phyloP scores from a whole-genome alignment of 2,113 vertebrate genomes.

The Salminus brasiliensis region DNA sequence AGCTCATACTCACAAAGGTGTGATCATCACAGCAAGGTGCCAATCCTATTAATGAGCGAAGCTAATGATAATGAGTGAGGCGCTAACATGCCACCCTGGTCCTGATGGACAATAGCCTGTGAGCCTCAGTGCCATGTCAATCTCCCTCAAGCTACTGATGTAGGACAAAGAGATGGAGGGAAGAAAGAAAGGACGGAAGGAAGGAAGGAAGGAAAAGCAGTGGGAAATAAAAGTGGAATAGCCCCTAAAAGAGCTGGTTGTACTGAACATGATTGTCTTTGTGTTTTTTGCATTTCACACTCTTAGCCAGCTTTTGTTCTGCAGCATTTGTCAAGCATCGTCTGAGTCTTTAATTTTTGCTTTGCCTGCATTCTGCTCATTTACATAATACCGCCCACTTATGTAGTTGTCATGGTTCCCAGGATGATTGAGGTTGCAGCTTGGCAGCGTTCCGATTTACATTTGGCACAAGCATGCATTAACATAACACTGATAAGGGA shows the following conservation, averaged over 20 bases:
- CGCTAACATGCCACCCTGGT: too few relatives aligned
- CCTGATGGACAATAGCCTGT: too few relatives aligned
- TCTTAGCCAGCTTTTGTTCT: conserved; percentile 21
- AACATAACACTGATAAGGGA: conserved; percentile 5
- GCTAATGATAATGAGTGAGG: too few relatives aligned
- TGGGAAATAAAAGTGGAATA: neutral
- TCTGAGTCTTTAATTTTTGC: neutral
- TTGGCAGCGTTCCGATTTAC: neutral
- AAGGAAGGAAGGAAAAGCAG: too few relatives aligned
- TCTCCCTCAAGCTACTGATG: neutral
- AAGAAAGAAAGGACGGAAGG: neutral
- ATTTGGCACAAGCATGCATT: conserved; percentile 10
- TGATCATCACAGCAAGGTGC: neutral
- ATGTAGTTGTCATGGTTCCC: conserved; percentile 22
- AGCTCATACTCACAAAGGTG: neutral
- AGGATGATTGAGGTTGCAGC: conserved; percentile 13
- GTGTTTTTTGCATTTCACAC: neutral
- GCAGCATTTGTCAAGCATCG: neutral
- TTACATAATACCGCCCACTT: conserved; percentile 36
- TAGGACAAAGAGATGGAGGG: neutral
- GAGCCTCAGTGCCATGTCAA: neutral
- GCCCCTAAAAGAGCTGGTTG: neutral
- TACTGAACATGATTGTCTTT: neutral
- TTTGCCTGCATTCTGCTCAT: conserved; percentile 22
- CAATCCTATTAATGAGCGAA: neutral